phyloP scores from a whole-genome alignment of 2,888 invertebrate genomes.

The Eristalis pertinax region DNA sequence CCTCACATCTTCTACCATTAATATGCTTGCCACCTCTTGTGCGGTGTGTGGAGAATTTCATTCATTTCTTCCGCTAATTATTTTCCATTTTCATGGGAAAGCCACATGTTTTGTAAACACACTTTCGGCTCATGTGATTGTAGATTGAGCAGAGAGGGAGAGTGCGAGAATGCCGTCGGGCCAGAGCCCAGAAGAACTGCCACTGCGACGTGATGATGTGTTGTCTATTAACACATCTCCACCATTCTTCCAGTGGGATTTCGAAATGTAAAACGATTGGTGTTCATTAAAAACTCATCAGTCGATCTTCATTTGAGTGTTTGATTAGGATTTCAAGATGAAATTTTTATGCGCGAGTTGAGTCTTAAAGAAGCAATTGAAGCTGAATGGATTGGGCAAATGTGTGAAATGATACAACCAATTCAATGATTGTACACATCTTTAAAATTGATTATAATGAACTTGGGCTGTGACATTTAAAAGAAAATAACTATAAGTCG shows the following conservation, averaged over 20 bases:
- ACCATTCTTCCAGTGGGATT: slow-evolving; percentile 34
- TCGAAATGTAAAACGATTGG: slow-evolving; percentile 21
- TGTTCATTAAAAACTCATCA: slow-evolving; percentile 68
- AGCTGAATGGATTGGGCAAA: neutral
- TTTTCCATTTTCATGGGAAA: slow-evolving; percentile 40
- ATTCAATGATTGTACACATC: neutral
- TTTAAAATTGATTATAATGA: too few relatives aligned
- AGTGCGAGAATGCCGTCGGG: neutral
- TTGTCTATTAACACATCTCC: slow-evolving; percentile 63
- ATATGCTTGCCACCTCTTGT: neutral
- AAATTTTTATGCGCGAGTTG: slow-evolving; percentile 45
- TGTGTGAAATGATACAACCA: neutral
- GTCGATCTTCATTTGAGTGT: slow-evolving; percentile 42
- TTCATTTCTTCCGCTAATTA: slow-evolving; percentile 36
- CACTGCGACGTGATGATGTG: slow-evolving; percentile 51
- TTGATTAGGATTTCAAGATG: slow-evolving; percentile 50
- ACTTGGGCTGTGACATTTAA: too few relatives aligned
- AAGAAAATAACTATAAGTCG: too few relatives aligned
- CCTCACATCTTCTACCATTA: neutral
- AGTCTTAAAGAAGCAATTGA: neutral
- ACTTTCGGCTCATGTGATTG: slow-evolving; percentile 43
- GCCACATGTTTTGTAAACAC: slow-evolving; percentile 40
- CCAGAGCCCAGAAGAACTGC: neutral
- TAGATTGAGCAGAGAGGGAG: neutral
- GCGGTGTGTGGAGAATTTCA: neutral